These are phyloP conservation scores for Hycleus cichorii DNA, from an alignment of 1,140 invertebrate genomes.

Conservation along the genomic window DNA sequence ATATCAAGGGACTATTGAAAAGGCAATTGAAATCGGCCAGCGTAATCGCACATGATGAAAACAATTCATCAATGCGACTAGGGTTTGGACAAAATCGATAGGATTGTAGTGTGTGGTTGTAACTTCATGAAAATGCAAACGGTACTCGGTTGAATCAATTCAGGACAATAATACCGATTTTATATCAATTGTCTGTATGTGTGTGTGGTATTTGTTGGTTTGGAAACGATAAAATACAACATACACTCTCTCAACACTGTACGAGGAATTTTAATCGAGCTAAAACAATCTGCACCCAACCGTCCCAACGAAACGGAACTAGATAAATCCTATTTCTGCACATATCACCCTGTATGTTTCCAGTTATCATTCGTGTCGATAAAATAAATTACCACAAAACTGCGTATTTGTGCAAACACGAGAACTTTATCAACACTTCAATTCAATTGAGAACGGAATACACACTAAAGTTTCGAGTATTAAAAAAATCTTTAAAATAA, in stretches of 20 bases:
- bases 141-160: background rate
- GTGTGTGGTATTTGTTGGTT: too few relatives aligned
- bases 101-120: conserved; percentile 5
- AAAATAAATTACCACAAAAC: conserved; percentile 19
- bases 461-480: background rate
- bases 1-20: conserved; percentile 39
- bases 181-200: too few relatives aligned
- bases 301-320: conserved; percentile 21
- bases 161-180: background rate
- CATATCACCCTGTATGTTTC: conserved; percentile 30
- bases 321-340: conserved; percentile 34
- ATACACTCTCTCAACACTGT: conserved; percentile 4
- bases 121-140: conserved; percentile 26
- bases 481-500: background rate
- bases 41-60: conserved; percentile 42
- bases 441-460: background rate
- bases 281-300: conserved; percentile 35
- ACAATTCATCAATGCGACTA: conserved; percentile 38
- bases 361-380: conserved; percentile 23
- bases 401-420: too few relatives aligned
- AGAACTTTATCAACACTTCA: too few relatives aligned
- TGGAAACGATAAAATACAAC: too few relatives aligned
- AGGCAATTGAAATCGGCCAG: conserved; percentile 40
- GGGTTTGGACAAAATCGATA: conserved; percentile 20
- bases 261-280: conserved; percentile 34